Evolutionary conservation across 2,888 invertebrate species (phyloP).

Genomic region (Drosophila mettleri): DNA sequence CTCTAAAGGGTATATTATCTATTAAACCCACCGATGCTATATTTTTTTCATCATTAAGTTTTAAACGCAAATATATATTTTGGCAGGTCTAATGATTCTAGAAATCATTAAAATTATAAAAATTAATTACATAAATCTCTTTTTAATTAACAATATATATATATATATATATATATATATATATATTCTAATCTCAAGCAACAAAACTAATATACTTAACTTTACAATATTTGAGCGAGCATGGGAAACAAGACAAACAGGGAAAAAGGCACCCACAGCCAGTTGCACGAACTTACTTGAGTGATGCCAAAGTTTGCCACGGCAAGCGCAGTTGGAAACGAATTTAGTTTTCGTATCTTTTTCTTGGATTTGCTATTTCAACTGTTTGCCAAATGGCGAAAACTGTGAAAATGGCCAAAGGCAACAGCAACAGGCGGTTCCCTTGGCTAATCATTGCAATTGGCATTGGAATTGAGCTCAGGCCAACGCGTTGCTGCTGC

Average conservation of each 20-base stretch:
- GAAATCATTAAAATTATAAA: too few relatives aligned
- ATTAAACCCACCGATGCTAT: too few relatives aligned
- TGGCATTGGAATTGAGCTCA: constrained; percentile 39
- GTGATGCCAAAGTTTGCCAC: constrained; percentile 62
- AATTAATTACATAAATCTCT: too few relatives aligned
- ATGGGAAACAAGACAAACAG: constrained; percentile 14
- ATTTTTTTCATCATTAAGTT: too few relatives aligned
- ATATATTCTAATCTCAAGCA: too few relatives aligned
- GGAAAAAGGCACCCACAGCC: constrained; percentile 64
- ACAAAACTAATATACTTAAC: not conserved
- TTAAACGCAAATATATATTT: too few relatives aligned
- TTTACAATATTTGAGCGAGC: not conserved
- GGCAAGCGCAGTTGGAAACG: constrained; percentile 25
- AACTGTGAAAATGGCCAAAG: constrained; percentile 58
- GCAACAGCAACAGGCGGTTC: constrained; percentile 59
- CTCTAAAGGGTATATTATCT: too few relatives aligned
- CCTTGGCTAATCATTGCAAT: constrained; percentile 63
- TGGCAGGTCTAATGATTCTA: too few relatives aligned
- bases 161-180: too few relatives aligned
- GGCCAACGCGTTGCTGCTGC: constrained; percentile 12
- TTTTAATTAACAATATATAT: too few relatives aligned
- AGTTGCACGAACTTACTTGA: constrained; percentile 64
- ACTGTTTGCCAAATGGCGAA: constrained; percentile 58
- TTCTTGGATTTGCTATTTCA: constrained; percentile 16
- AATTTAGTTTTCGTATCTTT: constrained; percentile 44